Evolutionary conservation across 2,797 vertebrate genomes (phyloP), one percentile per base, ranked within the genome.

Genomic region (Argya squamiceps): DNA sequence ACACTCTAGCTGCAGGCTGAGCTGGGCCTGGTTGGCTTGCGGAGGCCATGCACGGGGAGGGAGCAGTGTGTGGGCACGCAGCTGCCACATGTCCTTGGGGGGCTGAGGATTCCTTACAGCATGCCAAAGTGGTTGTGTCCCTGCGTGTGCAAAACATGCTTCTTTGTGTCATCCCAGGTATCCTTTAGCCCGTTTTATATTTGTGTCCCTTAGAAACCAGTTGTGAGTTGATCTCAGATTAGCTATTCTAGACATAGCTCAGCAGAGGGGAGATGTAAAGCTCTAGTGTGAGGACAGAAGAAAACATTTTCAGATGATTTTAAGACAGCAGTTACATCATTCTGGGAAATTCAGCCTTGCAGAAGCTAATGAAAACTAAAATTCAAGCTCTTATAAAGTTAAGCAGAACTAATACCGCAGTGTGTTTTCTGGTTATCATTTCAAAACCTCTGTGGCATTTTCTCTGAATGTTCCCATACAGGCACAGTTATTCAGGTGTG

Each of bases 291-390:
- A 77, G 49, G 64, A 60, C 50, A 87, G 32, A 50, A 67, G 58
- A 74, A 77, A 69, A 15, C 5, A 22, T 63, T 89, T 94, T 83
- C 56, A 93, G 56, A 39, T 73, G 2, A 84, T 80, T 89, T 83
- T 89, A 74, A 92, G 74, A 53, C 34, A 75, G 5, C 20, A 52
- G 0, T 89, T 93, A 83, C 58, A 62, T 94, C 30, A 23, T 78
- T 94, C 82, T 93, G 87, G 82, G 92, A 93, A 97, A 94, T 88
- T 87, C 80, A 88, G 63, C 63, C 41, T 70, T 53, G 37, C n/a
- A 87, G 73, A 78, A 65, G 58, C 49, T 89, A 74, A 86, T 62
- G 71, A 91, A 84, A 88, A 49, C 65, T 93, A 88, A 88, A 94
- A 94, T 84, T 81, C 63, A 73, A 55, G 44, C 30, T 84, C 60